Base-by-base conservation (phyloP, 1,140 invertebrate species). In the Hylaeus anthracinus region DNA sequence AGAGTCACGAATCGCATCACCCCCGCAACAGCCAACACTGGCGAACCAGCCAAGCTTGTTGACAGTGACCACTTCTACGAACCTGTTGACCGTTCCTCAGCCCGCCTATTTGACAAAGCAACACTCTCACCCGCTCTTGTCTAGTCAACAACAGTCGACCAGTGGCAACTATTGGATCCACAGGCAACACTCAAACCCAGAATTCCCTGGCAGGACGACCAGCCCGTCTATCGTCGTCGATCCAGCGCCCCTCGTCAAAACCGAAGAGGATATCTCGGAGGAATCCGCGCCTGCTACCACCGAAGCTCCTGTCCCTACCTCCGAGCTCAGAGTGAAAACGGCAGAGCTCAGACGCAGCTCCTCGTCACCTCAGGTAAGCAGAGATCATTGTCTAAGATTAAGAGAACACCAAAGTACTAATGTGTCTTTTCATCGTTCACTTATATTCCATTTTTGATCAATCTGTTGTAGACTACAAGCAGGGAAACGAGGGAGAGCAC, bases 91-190 rank as follows among this genome's bases (percentile, higher is more conserved):
- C 64, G 95, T 96, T 63, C 95, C 95, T 55, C 94, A 94, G 65
- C 91, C 92, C 5, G 91, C 93, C 8, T 94, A 94, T 84, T 89
- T 96, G 70, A 94, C 95, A 14, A 96, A 96, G 85, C 95, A 96
- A 86, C 95, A 95, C 87, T 96, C 95, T 8, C 95, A 95, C 91
- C 95, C 95, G 3, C 82, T 95, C 58, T 84, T 95, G 75, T 94
- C 95, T 8, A 95, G 93, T 86, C 95, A 95, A 86, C 93, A 92
- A 63, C 88, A 84, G 37, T 79, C 82, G 15, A 65, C 81, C 3
- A 82, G 89, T 5, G 75, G 83, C 1, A 74, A 88, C 90, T 84
- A 88, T 55, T 86, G 83, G 73, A 91, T 95, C 74, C 93, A 94
- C 82, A 92, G 94, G 14, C 94, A 95, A 88, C 93, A 94, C 80